Evolutionary conservation across 2,797 vertebrate genomes (phyloP).

Genomic region (Parambassis ranga): DNA sequence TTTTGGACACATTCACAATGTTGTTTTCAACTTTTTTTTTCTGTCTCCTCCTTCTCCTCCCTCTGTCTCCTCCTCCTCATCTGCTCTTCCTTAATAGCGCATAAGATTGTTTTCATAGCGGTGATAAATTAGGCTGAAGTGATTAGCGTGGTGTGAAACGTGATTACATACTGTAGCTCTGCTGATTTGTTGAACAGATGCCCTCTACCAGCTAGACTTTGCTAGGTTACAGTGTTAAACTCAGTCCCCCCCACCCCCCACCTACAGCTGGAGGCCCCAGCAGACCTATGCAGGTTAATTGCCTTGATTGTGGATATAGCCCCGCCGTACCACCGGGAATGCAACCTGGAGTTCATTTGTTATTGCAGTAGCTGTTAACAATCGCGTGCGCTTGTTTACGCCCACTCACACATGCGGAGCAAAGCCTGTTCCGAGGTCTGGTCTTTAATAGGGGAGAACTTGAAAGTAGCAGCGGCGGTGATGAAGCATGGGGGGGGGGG

Average conservation of each 20-base stretch:
- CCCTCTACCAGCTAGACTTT: constrained; percentile 75
- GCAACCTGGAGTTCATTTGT: constrained; percentile 57
- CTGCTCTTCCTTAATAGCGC: constrained; percentile 43
- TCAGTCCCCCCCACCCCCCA: constrained; percentile 46
- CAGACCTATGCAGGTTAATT: constrained; percentile 79
- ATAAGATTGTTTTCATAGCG: constrained; percentile 73
- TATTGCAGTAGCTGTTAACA: constrained; percentile 43
- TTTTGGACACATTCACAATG: constrained; percentile 46
- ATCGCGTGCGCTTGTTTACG: not conserved
- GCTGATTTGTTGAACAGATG: constrained; percentile 82
- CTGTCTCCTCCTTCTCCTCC: not conserved
- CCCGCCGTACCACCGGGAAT: constrained; percentile 51
- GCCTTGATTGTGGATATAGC: constrained; percentile 76
- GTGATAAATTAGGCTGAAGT: constrained; percentile 82
- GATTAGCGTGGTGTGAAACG: constrained; percentile 82
- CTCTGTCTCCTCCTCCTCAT: not conserved
- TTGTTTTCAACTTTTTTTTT: constrained; percentile 12
- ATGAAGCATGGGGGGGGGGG: constrained; percentile 17
- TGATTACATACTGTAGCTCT: constrained; percentile 78
- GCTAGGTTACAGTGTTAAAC: constrained; percentile 70
- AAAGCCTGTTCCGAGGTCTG: constrained; percentile 12
- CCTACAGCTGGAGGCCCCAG: constrained; percentile 73
- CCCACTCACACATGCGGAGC: not conserved
- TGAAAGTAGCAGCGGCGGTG: constrained; percentile 18
- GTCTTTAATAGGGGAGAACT: not conserved